phyloP scores from a whole-genome alignment of 2,888 invertebrate genomes.

The Cryptocephalus moraei region DNA sequence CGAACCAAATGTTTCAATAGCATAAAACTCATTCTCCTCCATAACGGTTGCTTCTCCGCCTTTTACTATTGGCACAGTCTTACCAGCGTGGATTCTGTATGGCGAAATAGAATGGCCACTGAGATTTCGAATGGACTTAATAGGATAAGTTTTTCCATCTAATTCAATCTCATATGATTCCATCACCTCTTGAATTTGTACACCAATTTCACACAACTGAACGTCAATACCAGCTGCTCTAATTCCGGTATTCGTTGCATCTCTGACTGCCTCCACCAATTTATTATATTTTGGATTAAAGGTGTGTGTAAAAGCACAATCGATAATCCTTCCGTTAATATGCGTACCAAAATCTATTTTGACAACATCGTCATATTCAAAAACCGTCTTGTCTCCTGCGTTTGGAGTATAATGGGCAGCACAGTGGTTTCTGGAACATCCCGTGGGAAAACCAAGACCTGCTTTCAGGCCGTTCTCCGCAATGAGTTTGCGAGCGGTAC shows the following conservation, averaged over 20 bases:
- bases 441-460: constrained; percentile 84
- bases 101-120: constrained; percentile 99
- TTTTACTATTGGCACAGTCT: constrained; percentile 98
- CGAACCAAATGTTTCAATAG: constrained; percentile 98
- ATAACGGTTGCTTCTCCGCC: constrained; percentile 95
- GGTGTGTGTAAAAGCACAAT: constrained; percentile 95
- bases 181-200: constrained; percentile 98
- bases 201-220: constrained; percentile 91
- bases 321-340: constrained; percentile 95
- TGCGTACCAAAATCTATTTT: constrained; percentile 99
- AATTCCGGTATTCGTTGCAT: constrained; percentile 98
- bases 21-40: constrained; percentile 99
- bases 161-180: constrained; percentile 97
- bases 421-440: constrained; percentile 82
- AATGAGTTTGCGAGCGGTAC: constrained; percentile 82
- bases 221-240: constrained; percentile 75
- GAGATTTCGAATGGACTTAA: constrained; percentile 95
- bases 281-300: constrained; percentile 96
- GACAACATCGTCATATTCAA: constrained; percentile 93
- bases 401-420: constrained; percentile 99
- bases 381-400: constrained; percentile 88
- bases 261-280: constrained; percentile 88
- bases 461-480: constrained; percentile 92
- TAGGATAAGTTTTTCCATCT: constrained; percentile 90
- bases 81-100: constrained; percentile 93